These are phyloP conservation scores for Pelobates cultripes DNA, from an alignment of 2,797 vertebrate genomes.

Conservation along the genomic window DNA sequence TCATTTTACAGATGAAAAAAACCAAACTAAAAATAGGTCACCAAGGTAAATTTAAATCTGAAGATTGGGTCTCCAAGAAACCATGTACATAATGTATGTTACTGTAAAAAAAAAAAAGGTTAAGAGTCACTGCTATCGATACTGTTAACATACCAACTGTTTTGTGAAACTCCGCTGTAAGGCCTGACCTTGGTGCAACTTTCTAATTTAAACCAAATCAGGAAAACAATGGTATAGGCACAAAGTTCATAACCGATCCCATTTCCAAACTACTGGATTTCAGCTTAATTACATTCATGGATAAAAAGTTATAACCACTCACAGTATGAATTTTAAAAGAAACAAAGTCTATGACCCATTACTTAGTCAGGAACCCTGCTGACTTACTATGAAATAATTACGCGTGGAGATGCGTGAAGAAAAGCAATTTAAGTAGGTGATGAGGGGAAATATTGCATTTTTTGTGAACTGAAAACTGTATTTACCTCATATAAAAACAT, in stretches of 20 bases:
- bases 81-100: too few species aligned
- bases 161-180: too few species aligned
- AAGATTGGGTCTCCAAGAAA: too few species aligned
- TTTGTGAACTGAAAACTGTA: neutral
- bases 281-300: neutral
- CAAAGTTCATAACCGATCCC: neutral
- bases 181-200: too few species aligned
- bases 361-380: constrained; percentile 7
- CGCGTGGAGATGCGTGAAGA: neutral
- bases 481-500: constrained; percentile 14
- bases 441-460: neutral
- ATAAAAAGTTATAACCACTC: constrained; percentile 1
- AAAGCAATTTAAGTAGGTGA: constrained; percentile 4
- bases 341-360: constrained; percentile 8
- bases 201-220: too few species aligned
- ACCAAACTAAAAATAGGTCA: too few species aligned
- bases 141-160: too few species aligned
- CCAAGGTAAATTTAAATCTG: too few species aligned
- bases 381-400: constrained; percentile 12
- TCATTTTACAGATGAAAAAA: too few species aligned
- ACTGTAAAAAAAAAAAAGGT: too few species aligned
- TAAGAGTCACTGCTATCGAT: too few species aligned
- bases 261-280: neutral
- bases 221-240: too few species aligned
- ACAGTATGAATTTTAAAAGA: neutral